Conservation (phyloP, 1,140 invertebrate species). For the Sinella curviseta region DNA sequence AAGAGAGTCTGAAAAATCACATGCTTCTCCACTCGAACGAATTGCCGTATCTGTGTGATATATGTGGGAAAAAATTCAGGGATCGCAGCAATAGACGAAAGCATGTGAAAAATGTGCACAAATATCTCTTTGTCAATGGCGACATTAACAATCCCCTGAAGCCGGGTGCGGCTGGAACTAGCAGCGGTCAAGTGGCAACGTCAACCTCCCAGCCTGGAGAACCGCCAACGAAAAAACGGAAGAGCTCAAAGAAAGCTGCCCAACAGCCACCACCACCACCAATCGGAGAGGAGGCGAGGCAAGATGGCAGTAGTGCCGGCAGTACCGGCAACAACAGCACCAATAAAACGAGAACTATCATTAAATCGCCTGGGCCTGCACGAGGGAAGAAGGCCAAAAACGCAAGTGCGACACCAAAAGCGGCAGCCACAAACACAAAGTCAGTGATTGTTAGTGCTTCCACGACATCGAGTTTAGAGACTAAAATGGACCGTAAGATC, state of each 20-base stretch:
- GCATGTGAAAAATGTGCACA: slow-evolving; percentile 49
- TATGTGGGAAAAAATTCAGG: slow-evolving; percentile 45
- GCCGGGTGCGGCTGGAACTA: neutral
- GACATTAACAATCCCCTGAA: neutral
- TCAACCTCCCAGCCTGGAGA: neutral
- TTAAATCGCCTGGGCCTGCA: neutral
- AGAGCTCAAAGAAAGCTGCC: neutral
- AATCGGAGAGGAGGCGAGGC: neutral
- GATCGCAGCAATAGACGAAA: slow-evolving; percentile 48
- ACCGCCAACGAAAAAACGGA: slow-evolving; percentile 13
- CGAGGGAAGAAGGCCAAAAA: neutral
- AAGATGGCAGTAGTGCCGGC: neutral
- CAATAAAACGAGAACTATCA: neutral
- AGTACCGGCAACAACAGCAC: neutral
- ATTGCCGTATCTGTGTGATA: slow-evolving; percentile 48
- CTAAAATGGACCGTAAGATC: slow-evolving; percentile 37
- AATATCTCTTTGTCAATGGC: slow-evolving; percentile 41
- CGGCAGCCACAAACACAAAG: slow-evolving; percentile 5
- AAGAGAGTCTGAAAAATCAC: slow-evolving; percentile 49
- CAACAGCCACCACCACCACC: neutral
- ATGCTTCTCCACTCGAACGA: slow-evolving; percentile 36
- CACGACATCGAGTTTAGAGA: neutral
- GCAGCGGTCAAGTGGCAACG: neutral
- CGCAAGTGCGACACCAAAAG: neutral
- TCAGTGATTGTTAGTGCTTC: slow-evolving; percentile 43